Base-by-base conservation (phyloP, 2,113 vertebrate genomes). In the Laticauda colubrina region DNA sequence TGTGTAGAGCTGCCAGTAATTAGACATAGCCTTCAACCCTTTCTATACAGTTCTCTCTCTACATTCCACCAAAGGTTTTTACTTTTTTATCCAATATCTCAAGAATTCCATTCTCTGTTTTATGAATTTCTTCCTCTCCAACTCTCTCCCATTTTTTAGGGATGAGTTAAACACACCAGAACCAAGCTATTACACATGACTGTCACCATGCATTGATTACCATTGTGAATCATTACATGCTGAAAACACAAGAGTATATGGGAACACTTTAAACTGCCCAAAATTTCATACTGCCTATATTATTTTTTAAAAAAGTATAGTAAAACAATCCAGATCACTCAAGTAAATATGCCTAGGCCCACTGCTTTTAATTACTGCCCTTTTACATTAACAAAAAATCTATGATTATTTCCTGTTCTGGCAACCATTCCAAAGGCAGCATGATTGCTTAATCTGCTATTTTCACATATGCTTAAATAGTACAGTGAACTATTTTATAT, bases 331-430 rank as follows among this genome's bases (percentile, higher is more conserved):
- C 87, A 93, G 92, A 61, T 89, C 86, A 21, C 55, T 89, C 43
- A 59, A 90, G 55, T 45, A 61, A 89, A 92, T 92, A 85, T 85
- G 54, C 54, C 64, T 43, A 85, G 69, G 55, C 54, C 24, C 34
- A 93, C 92, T 93, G 88, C 69, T 93, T 93, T 93, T 89, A 85
- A 93, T 93, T 93, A 93, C 69, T 93, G 75, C 55, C 69, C 75
- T 90, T 93, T 90, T 86, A 14, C 54, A 89, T 93, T 89, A 93
- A 85, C 88, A 93, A 59, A 89, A 93, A 57, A 12, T 51, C 64
- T 89, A 51, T 55, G 51, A 89, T 85, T 59, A 59, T 93, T 93
- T 93, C 92, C 92, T 93, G 92, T 93, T 93, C 75, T 93, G 75
- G 69, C 75, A 93, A 59, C 20, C 54, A 85, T 87, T 87, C 89